Evolutionary conservation across 2,113 vertebrate genomes (phyloP).

Genomic region (Menura novaehollandiae): DNA sequence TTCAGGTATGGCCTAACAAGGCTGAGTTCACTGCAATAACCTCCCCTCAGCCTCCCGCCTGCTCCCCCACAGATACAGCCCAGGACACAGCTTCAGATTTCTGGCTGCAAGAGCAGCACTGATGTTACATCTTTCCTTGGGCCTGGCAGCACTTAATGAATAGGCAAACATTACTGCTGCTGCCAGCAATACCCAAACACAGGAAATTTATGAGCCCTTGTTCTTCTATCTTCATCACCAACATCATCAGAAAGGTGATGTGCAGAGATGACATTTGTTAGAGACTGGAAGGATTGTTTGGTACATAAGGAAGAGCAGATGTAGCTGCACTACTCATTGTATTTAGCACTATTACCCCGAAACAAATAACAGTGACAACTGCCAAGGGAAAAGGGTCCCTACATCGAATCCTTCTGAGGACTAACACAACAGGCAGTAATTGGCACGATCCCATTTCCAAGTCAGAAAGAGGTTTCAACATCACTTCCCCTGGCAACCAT

Average conservation of each 20-base stretch:
- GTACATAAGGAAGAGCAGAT: not conserved
- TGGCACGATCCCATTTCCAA: not conserved
- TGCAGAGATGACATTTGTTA: no score
- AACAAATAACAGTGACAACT: not conserved
- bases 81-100: not conserved
- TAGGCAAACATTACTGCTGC: not conserved
- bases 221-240: not conserved
- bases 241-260: not conserved
- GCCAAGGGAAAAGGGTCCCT: not conserved
- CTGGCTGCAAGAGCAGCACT: not conserved
- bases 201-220: not conserved
- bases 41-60: not conserved
- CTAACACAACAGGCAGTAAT: not conserved
- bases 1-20: not conserved
- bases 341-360: not conserved
- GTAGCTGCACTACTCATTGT: not conserved
- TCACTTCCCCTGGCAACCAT: not conserved
- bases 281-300: not conserved
- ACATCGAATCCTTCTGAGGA: fast-evolving
- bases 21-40: not conserved
- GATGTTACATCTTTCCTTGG: no score
- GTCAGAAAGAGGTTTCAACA: not conserved
- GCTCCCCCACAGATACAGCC: not conserved
- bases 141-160: not conserved
- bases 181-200: not conserved